These are phyloP conservation scores for Chlorodrepanis virens DNA, from an alignment of 2,113 vertebrate species.

Conservation along the genomic window DNA sequence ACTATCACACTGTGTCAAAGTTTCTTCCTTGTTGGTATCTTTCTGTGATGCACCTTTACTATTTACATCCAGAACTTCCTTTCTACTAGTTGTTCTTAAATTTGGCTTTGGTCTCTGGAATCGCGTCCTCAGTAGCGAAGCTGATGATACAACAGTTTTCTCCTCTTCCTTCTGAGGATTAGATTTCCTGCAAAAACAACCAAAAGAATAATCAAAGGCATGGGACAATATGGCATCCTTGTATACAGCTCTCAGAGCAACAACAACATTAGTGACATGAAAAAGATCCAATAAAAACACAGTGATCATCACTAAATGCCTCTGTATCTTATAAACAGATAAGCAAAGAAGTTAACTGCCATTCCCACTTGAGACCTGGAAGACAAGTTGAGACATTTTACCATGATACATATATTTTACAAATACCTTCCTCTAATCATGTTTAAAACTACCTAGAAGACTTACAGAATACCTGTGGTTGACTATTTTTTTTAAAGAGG, in stretches of 20 bases:
- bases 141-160: slow-evolving; percentile 55
- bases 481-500: background rate
- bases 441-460: background rate
- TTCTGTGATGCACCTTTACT: background rate
- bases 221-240: background rate
- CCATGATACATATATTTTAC: background rate
- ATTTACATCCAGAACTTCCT: background rate
- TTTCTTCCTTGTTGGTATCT: background rate
- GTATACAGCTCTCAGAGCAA: background rate
- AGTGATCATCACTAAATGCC: background rate
- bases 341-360: background rate
- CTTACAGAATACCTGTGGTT: background rate
- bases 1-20: background rate
- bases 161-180: slow-evolving; percentile 43
- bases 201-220: background rate
- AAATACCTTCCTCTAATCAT: background rate
- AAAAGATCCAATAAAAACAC: background rate
- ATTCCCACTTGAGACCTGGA: background rate
- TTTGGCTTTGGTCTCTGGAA: slow-evolving; percentile 73
- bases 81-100: slow-evolving; percentile 65
- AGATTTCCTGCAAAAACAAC: slow-evolving; percentile 51
- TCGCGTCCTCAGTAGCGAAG: slow-evolving; percentile 59
- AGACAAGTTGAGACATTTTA: background rate
- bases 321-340: background rate
- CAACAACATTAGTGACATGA: background rate